phyloP scores from a whole-genome alignment of 2,113 vertebrate species.

The Anarhynchus alexandrinus region DNA sequence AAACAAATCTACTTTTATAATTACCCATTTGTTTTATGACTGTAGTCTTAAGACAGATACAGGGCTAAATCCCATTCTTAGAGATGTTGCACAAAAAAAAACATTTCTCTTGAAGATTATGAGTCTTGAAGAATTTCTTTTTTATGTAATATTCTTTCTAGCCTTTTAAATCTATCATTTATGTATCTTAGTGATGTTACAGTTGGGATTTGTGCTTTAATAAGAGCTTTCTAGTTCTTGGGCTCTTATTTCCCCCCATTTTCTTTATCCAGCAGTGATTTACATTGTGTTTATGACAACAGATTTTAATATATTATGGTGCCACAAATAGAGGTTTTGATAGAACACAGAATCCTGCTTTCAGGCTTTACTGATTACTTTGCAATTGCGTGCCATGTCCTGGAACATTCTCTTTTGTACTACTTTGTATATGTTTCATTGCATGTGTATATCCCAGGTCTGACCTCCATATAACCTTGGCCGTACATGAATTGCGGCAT shows the following conservation, averaged over 20 bases:
- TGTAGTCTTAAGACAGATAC: background rate
- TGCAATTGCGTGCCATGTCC: background rate
- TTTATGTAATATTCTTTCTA: background rate
- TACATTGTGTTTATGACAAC: background rate
- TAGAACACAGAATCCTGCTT: background rate
- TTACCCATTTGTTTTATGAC: background rate
- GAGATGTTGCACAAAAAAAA: background rate
- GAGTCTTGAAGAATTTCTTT: background rate
- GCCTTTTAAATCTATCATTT: background rate
- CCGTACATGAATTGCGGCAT: background rate
- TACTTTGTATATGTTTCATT: background rate
- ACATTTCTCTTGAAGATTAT: background rate
- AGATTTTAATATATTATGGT: background rate
- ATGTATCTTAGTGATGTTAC: background rate
- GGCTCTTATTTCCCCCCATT: background rate
- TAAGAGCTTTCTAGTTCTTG: background rate
- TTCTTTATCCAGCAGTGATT: conserved; percentile 1
- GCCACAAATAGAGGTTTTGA: background rate
- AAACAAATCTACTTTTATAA: background rate
- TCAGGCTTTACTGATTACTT: background rate
- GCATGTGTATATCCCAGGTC: background rate
- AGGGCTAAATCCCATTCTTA: background rate
- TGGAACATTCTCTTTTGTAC: background rate
- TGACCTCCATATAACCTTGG: background rate
- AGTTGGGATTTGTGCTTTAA: background rate